These are phyloP conservation scores for Drosophila prolongata DNA, from an alignment of 2,888 invertebrate genomes.

Conservation along the genomic window DNA sequence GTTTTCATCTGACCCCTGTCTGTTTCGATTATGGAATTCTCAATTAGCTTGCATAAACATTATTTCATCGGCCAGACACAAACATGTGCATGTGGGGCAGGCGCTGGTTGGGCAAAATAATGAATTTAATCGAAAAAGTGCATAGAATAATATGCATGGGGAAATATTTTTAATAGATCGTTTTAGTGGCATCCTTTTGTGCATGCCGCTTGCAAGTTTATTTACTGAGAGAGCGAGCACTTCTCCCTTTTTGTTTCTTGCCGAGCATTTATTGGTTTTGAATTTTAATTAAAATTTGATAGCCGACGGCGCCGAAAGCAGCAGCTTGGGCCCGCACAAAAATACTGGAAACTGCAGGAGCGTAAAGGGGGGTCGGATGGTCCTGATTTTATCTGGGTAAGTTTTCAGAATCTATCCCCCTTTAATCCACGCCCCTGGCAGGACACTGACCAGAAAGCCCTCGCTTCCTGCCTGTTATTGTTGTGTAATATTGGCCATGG, in stretches of 20 bases:
- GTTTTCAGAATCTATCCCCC: background rate
- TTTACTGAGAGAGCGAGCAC: slow-evolving; percentile 31
- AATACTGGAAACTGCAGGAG: slow-evolving; percentile 20
- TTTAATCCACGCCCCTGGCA: slow-evolving; percentile 7
- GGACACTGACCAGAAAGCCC: background rate
- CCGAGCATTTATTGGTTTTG: slow-evolving; percentile 48
- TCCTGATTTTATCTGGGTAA: background rate
- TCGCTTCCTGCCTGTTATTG: slow-evolving; percentile 20
- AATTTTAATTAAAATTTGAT: slow-evolving; percentile 62
- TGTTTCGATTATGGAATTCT: slow-evolving; percentile 34
- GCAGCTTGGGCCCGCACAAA: slow-evolving; percentile 25
- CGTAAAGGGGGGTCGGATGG: background rate
- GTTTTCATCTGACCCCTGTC: background rate
- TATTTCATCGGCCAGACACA: slow-evolving; percentile 31
- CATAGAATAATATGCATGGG: slow-evolving; percentile 49
- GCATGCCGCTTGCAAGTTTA: slow-evolving; percentile 39
- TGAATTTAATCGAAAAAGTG: slow-evolving; percentile 47
- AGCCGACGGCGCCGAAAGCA: slow-evolving; percentile 37
- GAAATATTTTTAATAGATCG: slow-evolving; percentile 43
- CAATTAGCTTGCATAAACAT: slow-evolving; percentile 49
- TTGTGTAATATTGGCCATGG: slow-evolving; percentile 36
- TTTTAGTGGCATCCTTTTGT: slow-evolving; percentile 42
- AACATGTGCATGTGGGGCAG: background rate
- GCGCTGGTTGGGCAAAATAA: slow-evolving; percentile 15
- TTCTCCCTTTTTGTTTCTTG: slow-evolving; percentile 17